A percentile compares a stretch with the other conserved stretches of the same genome.
Conservation (phyloP, 1,140 invertebrate genomes). For the Drepana arcuata region DNA sequence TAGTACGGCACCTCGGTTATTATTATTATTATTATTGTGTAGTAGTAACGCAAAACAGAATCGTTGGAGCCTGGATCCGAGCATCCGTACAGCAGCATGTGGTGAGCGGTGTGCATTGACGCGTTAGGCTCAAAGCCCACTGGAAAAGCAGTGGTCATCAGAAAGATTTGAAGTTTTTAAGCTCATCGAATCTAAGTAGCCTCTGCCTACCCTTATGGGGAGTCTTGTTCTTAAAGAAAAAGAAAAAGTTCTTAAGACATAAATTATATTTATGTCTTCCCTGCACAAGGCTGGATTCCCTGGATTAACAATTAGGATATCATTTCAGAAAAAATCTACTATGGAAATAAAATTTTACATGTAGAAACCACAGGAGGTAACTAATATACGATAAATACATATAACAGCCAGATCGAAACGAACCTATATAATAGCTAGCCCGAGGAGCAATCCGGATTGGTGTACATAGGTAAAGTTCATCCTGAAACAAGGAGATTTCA, state of each 20-base stretch:
- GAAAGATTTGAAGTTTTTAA: too few species aligned
- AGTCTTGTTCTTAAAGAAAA: too few species aligned
- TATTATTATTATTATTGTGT: too few species aligned
- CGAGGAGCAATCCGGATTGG: conserved; percentile 51
- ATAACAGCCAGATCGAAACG: conserved; percentile 4
- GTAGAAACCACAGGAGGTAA: not conserved
- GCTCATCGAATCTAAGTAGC: too few species aligned
- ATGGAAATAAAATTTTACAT: not conserved
- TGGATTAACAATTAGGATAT: not conserved
- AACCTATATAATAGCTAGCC: conserved; percentile 46
- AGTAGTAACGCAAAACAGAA: too few species aligned
- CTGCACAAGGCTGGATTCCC: not conserved
- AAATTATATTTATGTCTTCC: not conserved
- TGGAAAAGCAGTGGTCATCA: conserved; percentile 61
- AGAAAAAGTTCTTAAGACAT: not conserved
- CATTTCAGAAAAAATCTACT: not conserved
- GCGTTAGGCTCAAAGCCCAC: conserved; percentile 96
- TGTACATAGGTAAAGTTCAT: conserved; percentile 58
- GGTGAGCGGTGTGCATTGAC: conserved; percentile 91
- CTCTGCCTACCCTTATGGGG: too few species aligned
- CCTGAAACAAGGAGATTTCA: conserved; percentile 33
- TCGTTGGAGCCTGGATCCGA: conserved; percentile 84
- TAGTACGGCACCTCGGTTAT: too few species aligned
- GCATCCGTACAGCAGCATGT: conserved; percentile 97
- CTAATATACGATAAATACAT: not conserved